These are phyloP conservation scores for Albula goreensis DNA, from an alignment of 2,113 vertebrate genomes.

Conservation along the genomic window DNA sequence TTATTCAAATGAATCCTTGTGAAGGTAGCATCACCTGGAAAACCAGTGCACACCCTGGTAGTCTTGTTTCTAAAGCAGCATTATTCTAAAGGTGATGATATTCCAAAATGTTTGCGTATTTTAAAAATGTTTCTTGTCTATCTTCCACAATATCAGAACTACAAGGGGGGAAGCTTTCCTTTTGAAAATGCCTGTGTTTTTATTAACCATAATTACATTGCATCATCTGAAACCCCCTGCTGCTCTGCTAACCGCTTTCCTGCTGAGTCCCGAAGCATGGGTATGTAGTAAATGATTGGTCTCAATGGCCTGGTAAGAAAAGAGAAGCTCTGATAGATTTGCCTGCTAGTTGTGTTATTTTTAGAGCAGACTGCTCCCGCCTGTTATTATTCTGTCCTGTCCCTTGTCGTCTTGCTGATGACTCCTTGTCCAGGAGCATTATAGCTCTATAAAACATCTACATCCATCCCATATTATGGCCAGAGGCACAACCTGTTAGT, in stretches of 20 bases:
- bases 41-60: too few species aligned
- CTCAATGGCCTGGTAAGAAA: neutral
- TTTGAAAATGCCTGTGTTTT: neutral
- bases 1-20: too few species aligned
- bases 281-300: neutral
- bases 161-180: neutral
- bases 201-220: neutral
- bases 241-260: neutral
- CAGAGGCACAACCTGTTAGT: neutral
- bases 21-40: too few species aligned
- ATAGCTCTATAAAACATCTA: neutral
- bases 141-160: neutral
- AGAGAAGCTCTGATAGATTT: neutral
- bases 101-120: too few species aligned
- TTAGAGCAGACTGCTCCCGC: neutral
- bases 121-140: neutral
- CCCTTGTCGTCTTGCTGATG: neutral
- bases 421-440: neutral
- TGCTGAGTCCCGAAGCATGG: neutral
- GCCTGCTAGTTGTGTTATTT: too few species aligned
- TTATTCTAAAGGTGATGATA: neutral
- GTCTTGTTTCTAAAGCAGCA: neutral
- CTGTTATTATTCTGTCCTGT: neutral
- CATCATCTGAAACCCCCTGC: neutral
- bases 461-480: neutral